Evolutionary conservation across 2,888 invertebrate species (phyloP).

Genomic region (Chironomus tentans): DNA sequence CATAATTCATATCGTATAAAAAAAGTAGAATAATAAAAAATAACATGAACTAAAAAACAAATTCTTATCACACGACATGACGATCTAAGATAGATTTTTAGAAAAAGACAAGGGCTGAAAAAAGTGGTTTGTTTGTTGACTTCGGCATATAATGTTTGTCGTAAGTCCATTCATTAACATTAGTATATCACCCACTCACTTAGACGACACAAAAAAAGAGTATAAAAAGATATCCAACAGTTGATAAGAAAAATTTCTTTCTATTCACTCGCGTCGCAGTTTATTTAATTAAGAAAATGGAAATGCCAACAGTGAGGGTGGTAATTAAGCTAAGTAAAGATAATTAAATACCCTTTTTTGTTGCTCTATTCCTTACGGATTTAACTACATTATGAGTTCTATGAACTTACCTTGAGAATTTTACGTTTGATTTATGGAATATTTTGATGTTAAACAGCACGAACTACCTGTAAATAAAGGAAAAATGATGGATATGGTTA

Average conservation of each 20-base stretch:
- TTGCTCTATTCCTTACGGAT: too few relatives aligned
- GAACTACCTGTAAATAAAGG: background rate
- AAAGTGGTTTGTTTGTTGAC: too few relatives aligned
- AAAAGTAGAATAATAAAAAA: too few relatives aligned
- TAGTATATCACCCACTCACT: background rate
- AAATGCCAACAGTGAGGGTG: background rate
- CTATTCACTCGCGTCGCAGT: background rate
- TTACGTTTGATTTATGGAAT: background rate
- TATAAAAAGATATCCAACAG: background rate
- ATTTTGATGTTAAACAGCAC: background rate
- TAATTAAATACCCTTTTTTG: background rate
- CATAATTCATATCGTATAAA: background rate
- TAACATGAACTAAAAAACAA: background rate
- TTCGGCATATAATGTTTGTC: too few relatives aligned
- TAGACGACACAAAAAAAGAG: background rate
- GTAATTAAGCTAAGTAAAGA: background rate
- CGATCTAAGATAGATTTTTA: conserved; percentile 1
- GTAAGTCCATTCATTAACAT: background rate
- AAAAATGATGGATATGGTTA: background rate
- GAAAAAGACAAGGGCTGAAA: background rate
- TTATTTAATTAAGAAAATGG: conserved; percentile 22
- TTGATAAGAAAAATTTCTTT: background rate
- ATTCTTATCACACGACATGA: conserved; percentile 2
- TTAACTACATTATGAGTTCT: too few relatives aligned
- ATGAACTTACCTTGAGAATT: background rate